These are phyloP conservation scores for Agrotis exclamationis DNA, from an alignment of 2,888 invertebrate species.

Conservation along the genomic window DNA sequence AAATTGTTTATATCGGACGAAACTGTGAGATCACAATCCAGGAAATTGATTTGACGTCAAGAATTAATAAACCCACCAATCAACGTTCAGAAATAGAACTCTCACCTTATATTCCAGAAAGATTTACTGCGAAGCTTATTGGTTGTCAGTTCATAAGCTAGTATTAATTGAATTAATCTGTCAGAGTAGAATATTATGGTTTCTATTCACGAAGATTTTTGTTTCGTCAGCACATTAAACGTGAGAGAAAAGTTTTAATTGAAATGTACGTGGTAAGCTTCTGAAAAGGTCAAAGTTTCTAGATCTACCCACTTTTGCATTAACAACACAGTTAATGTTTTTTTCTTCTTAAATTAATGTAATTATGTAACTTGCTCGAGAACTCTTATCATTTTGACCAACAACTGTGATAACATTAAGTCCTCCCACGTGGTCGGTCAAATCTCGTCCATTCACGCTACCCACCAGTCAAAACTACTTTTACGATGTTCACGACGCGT, in stretches of 20 bases:
- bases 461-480: slow-evolving; percentile 34
- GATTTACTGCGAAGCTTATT: not conserved
- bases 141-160: not conserved
- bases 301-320: slow-evolving; percentile 2
- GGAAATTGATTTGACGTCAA: slow-evolving; percentile 44
- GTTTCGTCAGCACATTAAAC: slow-evolving; percentile 25
- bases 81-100: not conserved
- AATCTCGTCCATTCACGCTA: slow-evolving; percentile 19
- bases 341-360: not conserved
- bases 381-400: not conserved
- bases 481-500: slow-evolving; percentile 28
- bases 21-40: slow-evolving; percentile 33
- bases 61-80: slow-evolving; percentile 13
- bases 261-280: slow-evolving; percentile 9
- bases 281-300: slow-evolving; percentile 14
- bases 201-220: slow-evolving; percentile 22
- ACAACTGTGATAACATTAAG: not conserved
- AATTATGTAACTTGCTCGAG: not conserved
- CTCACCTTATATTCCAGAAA: not conserved
- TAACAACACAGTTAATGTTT: not conserved
- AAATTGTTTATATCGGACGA: slow-evolving; percentile 34
- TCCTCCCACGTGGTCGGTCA: not conserved
- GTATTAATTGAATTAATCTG: not conserved
- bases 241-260: slow-evolving; percentile 27
- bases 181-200: not conserved